A percentile compares a stretch with the other conserved stretches of the same genome.
Evolutionary conservation across 2,113 vertebrate species (phyloP).

Genomic region (Bombycilla garrulus): DNA sequence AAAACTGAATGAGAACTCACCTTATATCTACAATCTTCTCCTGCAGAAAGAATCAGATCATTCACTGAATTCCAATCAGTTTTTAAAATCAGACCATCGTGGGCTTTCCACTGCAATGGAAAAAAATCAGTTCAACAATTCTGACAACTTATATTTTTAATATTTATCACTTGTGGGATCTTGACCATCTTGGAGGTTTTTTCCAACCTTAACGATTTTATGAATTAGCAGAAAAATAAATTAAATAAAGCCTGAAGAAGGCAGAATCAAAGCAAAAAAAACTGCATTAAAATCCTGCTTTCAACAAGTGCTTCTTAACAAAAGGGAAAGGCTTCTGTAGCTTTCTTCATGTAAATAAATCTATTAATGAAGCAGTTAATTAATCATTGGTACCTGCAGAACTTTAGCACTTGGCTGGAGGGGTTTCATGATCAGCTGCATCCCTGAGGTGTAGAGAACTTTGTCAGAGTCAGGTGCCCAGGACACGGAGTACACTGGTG

Average conservation of each 20-base stretch:
- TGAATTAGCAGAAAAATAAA: background rate
- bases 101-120: slow-evolving; percentile 90
- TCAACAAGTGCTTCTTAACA: background rate
- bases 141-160: background rate
- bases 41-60: slow-evolving; percentile 91
- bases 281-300: background rate
- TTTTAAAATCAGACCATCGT: slow-evolving; percentile 92
- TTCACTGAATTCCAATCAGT: slow-evolving; percentile 97
- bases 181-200: background rate
- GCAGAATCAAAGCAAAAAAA: background rate
- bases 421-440: slow-evolving; percentile 92
- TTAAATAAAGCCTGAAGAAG: background rate
- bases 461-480: slow-evolving; percentile 94
- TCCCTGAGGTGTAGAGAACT: slow-evolving; percentile 89
- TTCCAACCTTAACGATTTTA: rapidly evolving
- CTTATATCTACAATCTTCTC: slow-evolving; percentile 98
- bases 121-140: background rate
- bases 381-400: slow-evolving; percentile 81
- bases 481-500: slow-evolving; percentile 90
- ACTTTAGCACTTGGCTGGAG: slow-evolving; percentile 92
- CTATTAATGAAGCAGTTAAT: background rate
- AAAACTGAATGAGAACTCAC: slow-evolving; percentile 59
- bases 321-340: background rate
- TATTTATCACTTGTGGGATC: background rate
- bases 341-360: background rate